Base-by-base conservation (phyloP, 2,888 invertebrate species). In the Oegoconia quadripuncta region DNA sequence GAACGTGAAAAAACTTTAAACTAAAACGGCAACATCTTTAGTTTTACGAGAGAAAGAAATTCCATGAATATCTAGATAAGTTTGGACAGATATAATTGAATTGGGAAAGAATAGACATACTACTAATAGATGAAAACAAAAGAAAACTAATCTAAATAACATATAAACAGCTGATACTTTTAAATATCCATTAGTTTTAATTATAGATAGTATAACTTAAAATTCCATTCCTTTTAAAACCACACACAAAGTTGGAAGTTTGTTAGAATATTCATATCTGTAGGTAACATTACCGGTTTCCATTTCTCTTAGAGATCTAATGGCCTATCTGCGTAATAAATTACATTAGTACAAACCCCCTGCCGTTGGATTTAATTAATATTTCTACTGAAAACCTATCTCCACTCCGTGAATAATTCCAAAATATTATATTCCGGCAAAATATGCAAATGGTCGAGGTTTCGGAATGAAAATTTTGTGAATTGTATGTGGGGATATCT, bases 311-410 rank as follows among this genome's bases (percentile, higher is more conserved):
- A 7, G 14, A 9, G 14, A 15, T 8, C 14, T 16, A 20, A 14
- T 38, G 39, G n/a, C 44, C 3, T 16, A 26, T 43, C 45, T 46
- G 16, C 20, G 34, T 39, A 27, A 43, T 39, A 39, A 34, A 35
- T 35, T 28, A 30, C 31, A 23, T 37, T 33, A 28, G 17, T 12
- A 16, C 30, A 20, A 25, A 26, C 29, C 34, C 29, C 39, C 42
- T 34, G 44, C 44, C 41, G 48, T 46, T 47, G 34, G 33, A 53
- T 61, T 67, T 67, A 71, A 68, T 69, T 67, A 71, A 66, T 67
- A 69, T 68, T 71, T 68, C 65, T 58, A 48, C 55, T 48, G 45
- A 50, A 39, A 49, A 52, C 50, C 55, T 59, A 56, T 57, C 57
- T 52, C 52, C 48, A 57, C 52, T 48, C 45, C 46, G 43, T 49